Base-by-base conservation (phyloP, 2,113 vertebrate genomes). In the Thermophis baileyi region DNA sequence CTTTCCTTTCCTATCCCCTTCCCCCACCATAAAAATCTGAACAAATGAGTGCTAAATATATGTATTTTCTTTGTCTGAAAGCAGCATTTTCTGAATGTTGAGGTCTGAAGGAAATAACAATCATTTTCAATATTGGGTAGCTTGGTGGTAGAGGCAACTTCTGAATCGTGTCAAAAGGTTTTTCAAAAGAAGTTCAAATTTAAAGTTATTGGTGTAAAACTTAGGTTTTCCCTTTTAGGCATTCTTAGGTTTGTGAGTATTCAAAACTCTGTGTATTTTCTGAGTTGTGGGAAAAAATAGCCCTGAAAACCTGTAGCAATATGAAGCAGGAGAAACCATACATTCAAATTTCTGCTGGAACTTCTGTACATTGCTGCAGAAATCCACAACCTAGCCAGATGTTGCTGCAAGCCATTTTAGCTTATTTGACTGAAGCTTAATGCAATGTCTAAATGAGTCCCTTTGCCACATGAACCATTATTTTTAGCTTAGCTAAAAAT, bases 271-370 rank as follows among this genome's bases (percentile, higher is more conserved):
- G 30, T 46, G 30, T 47, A 87, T 87, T 20, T 18, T 18, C 22
- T 30, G 30, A 27, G 18, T 87, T 89, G 60, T 63, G 16, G n/a
- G 40, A 16, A 50, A 25, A 44, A 12, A 20, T 40, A 55, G 1
- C 18, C 22, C 50, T 74, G 60, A 63, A 40, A 18, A 87, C 22
- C 30, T 85, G 53, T 85, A 85, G 90, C 49, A 69, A 88, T 44
- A n/a, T 81, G 30, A 89, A 30, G 35, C 90, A 94, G 35, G 3
- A 94, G 90, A 93, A 92, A 40, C 2, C 63, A 40, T 24, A 92
- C 9, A 87, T 93, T 95, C 87, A 94, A 69, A 93, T 18, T 94
- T 94, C 4, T 7, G 4, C 20, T 60, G 74, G 53, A 94, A 94
- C 94, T 50, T 94, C 55, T 51, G 51, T 7, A 51, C 89, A 49